Evolutionary conservation across 2,888 invertebrate species (phyloP).

Genomic region (Lissocephala sabroskyi): DNA sequence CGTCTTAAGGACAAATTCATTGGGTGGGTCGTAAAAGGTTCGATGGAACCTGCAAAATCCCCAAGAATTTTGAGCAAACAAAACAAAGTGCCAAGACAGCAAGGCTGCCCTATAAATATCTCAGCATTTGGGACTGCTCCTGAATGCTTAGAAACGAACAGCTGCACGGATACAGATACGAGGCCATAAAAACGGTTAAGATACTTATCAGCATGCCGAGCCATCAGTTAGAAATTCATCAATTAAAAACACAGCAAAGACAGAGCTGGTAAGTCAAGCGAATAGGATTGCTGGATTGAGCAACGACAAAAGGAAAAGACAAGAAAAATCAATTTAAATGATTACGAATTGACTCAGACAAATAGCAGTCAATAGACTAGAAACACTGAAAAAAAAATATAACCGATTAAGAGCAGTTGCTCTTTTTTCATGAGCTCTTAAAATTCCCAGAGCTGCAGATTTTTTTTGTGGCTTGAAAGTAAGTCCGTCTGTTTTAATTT

Average conservation of each 20-base stretch:
- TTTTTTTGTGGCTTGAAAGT: no score
- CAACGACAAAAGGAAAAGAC: conserved; percentile 35
- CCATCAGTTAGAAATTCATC: conserved; percentile 39
- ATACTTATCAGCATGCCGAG: conserved; percentile 31
- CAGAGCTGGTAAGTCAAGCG: neutral
- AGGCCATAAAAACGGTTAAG: conserved; percentile 23
- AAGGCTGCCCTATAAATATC: neutral
- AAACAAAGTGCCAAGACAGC: conserved; percentile 3
- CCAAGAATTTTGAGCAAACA: neutral
- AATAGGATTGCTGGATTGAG: conserved; percentile 23
- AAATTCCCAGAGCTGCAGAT: no score
- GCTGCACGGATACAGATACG: conserved; percentile 5
- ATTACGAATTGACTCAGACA: conserved; percentile 58
- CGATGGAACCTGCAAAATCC: neutral
- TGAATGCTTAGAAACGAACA: no score
- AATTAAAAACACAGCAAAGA: conserved; percentile 30
- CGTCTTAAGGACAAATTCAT: conserved; percentile 39
- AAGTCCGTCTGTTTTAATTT: no score
- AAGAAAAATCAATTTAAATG: conserved; percentile 64
- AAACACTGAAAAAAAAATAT: neutral
- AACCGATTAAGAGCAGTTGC: neutral
- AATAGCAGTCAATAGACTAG: conserved; percentile 34
- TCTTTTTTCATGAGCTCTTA: no score
- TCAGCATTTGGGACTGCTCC: no score
- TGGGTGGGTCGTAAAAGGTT: conserved; percentile 12